Evolutionary conservation across 2,113 vertebrate genomes (phyloP).

Genomic region (Emydocephalus ijimae): DNA sequence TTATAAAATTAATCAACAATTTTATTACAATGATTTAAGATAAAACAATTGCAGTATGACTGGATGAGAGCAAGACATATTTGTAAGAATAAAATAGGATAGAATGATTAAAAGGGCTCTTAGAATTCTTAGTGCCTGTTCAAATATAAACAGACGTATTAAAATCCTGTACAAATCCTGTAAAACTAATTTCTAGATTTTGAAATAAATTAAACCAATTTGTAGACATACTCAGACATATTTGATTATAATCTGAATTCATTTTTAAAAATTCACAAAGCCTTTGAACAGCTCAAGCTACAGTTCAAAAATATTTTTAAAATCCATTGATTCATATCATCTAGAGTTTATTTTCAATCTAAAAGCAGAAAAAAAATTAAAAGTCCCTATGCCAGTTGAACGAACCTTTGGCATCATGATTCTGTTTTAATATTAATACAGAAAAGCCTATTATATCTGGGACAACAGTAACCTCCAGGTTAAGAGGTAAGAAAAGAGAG

Average conservation of each 20-base stretch:
- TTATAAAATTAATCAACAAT: slow-evolving; percentile 3
- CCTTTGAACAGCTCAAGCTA: slow-evolving; percentile 29
- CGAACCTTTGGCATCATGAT: neutral
- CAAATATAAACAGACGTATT: neutral
- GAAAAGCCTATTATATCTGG: neutral
- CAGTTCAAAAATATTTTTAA: slow-evolving; percentile 14
- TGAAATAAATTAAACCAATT: neutral
- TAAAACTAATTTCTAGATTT: neutral
- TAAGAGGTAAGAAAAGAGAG: slow-evolving; percentile 7
- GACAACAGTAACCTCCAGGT: neutral
- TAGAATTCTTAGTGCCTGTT: neutral
- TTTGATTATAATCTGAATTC: neutral
- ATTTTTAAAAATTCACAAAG: slow-evolving; percentile 9
- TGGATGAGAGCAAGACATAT: neutral
- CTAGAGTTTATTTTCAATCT: slow-evolving; percentile 21
- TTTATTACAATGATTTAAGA: slow-evolving; percentile 32
- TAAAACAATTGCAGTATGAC: slow-evolving; percentile 24
- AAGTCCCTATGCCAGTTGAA: neutral
- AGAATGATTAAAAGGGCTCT: neutral
- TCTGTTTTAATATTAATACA: neutral
- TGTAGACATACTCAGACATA: neutral
- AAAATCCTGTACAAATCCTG: neutral
- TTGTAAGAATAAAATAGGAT: neutral
- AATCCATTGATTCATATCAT: slow-evolving; percentile 19
- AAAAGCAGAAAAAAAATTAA: slow-evolving; percentile 6